These are phyloP conservation scores for Cephus pygmeus DNA, from an alignment of 2,888 invertebrate species.

Conservation along the genomic window DNA sequence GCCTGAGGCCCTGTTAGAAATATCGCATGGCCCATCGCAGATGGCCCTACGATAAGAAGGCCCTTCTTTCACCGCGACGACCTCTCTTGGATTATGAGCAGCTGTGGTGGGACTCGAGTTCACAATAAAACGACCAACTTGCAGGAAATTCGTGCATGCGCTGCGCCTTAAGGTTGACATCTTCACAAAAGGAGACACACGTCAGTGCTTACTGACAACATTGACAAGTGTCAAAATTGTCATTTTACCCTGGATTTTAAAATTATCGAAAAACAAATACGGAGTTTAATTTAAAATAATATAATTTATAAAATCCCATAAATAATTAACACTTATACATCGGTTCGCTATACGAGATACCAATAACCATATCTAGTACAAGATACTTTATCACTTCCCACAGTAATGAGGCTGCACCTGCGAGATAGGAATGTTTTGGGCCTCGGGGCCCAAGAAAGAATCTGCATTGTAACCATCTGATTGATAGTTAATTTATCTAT, in stretches of 20 bases:
- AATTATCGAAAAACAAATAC: not conserved
- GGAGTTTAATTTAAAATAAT: not conserved
- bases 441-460: not conserved
- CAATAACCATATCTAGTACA: not conserved
- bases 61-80: slow-evolving; percentile 43
- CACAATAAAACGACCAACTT: slow-evolving; percentile 48
- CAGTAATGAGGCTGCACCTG: slow-evolving; percentile 29
- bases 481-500: slow-evolving; percentile 24
- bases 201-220: not conserved
- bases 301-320: not conserved
- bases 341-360: not conserved
- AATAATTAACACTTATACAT: not conserved
- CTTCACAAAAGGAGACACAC: not conserved
- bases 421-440: slow-evolving; percentile 31
- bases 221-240: not conserved
- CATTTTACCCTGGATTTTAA: not conserved
- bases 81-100: slow-evolving; percentile 58
- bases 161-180: not conserved
- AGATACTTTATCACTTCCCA: slow-evolving; percentile 20
- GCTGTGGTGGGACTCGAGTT: slow-evolving; percentile 51
- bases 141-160: slow-evolving; percentile 54
- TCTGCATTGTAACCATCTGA: slow-evolving; percentile 18
- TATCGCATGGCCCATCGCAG: slow-evolving; percentile 59
- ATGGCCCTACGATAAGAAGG: slow-evolving; percentile 57
- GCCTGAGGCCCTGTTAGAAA: slow-evolving; percentile 61